phyloP scores from a whole-genome alignment of 2,888 invertebrate species.

The Flexamia atlantica region DNA sequence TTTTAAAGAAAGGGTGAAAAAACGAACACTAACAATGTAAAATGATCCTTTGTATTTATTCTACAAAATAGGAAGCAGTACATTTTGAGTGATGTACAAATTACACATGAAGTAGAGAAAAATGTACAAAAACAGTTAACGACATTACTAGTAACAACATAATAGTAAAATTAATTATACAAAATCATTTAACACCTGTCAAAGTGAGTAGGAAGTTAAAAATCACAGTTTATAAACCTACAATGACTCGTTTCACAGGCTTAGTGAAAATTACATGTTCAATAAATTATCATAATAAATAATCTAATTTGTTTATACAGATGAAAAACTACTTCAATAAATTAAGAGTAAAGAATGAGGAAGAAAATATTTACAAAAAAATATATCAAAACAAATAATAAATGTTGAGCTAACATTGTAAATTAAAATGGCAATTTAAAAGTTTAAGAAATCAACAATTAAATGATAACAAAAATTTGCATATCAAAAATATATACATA shows the following conservation, averaged over 20 bases:
- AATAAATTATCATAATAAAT: slow-evolving; percentile 21
- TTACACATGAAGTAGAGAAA: slow-evolving; percentile 38
- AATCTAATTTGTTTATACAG: slow-evolving; percentile 15
- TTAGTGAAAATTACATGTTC: slow-evolving; percentile 20
- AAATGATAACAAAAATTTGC: slow-evolving; percentile 5
- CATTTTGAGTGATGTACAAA: slow-evolving; percentile 53
- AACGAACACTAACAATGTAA: neutral
- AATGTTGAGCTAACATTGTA: slow-evolving; percentile 39
- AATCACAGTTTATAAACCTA: slow-evolving; percentile 25
- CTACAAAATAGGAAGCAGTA: slow-evolving; percentile 55
- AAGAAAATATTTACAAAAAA: slow-evolving; percentile 49
- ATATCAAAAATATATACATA: slow-evolving; percentile 40
- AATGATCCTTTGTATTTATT: slow-evolving; percentile 42
- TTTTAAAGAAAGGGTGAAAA: slow-evolving; percentile 1
- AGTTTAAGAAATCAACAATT: slow-evolving; percentile 6
- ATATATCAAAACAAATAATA: neutral
- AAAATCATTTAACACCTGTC: slow-evolving; percentile 44
- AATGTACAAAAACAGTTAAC: slow-evolving; percentile 30
- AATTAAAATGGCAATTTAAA: slow-evolving; percentile 36
- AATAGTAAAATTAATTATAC: slow-evolving; percentile 31
- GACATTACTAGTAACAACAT: slow-evolving; percentile 41
- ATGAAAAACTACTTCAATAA: slow-evolving; percentile 27
- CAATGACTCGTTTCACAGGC: neutral
- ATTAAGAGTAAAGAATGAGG: slow-evolving; percentile 14
- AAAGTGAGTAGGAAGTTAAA: slow-evolving; percentile 51